phyloP scores from a whole-genome alignment of 1,140 invertebrate species.

The Drosophila nigromelanica region DNA sequence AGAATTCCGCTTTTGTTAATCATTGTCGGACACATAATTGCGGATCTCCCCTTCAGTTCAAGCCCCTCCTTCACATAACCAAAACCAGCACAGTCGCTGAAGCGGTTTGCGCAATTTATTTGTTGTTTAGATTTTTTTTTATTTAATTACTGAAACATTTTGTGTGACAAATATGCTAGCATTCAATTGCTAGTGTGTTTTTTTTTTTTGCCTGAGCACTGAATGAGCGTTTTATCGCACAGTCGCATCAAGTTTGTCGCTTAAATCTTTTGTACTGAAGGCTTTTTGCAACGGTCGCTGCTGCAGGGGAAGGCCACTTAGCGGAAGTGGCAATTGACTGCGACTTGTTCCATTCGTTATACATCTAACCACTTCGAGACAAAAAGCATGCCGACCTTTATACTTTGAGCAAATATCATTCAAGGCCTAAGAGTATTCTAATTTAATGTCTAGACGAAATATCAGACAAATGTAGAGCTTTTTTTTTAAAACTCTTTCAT shows the following conservation, averaged over 20 bases:
- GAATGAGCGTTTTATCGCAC: conserved; percentile 32
- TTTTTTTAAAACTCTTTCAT: not conserved
- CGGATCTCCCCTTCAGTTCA: not conserved
- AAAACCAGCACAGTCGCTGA: conserved; percentile 39
- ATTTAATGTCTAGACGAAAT: not conserved
- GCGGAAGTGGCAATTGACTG: conserved; percentile 60
- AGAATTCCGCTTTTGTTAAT: conserved; percentile 45
- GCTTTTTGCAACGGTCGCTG: conserved; percentile 48
- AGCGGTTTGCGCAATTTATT: conserved; percentile 47
- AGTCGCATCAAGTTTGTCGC: conserved; percentile 58
- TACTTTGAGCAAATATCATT: not conserved
- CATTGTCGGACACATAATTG: conserved; percentile 54
- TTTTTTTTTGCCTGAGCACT: conserved; percentile 20
- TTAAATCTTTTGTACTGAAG: conserved; percentile 56
- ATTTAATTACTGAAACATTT: conserved; percentile 37
- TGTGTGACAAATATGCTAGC: conserved; percentile 42
- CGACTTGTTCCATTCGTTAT: conserved; percentile 19
- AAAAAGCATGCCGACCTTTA: not conserved
- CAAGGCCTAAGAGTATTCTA: conserved; percentile 3
- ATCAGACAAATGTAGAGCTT: not conserved
- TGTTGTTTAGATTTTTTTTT: conserved; percentile 48
- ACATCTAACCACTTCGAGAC: conserved; percentile 15
- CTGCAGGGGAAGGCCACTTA: conserved; percentile 50
- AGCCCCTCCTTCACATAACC: not conserved
- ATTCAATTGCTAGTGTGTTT: conserved; percentile 56